Conservation (phyloP, 2,113 vertebrate genomes). For the Dendropsophus ebraccatus region DNA sequence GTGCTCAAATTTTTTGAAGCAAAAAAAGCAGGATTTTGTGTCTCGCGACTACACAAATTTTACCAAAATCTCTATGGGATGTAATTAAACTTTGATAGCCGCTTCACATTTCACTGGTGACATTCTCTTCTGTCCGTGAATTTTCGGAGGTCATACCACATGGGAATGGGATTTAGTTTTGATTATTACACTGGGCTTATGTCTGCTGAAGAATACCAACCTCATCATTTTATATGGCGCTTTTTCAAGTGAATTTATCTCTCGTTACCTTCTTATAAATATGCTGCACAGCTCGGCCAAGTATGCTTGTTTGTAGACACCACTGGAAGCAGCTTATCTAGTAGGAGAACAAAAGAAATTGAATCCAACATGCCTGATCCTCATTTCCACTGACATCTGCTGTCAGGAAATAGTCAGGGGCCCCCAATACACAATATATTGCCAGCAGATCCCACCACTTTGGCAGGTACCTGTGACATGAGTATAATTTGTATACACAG, state of each 20-base stretch:
- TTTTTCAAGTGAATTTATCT: neutral
- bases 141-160: neutral
- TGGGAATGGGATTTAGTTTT: neutral
- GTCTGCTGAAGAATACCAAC: neutral
- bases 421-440: neutral
- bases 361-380: neutral
- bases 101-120: neutral
- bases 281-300: neutral
- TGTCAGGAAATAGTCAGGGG: neutral
- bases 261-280: neutral
- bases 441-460: neutral
- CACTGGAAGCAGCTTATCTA: neutral
- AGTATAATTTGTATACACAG: too few relatives aligned
- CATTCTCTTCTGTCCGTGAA: too few relatives aligned
- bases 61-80: neutral
- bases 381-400: neutral
- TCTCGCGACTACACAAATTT: neutral
- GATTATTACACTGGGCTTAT: neutral
- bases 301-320: neutral
- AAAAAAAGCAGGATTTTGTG: neutral
- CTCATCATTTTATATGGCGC: neutral
- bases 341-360: neutral
- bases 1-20: neutral
- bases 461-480: neutral
- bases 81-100: neutral